A percentile compares a stretch with the other conserved stretches of the same genome.
Evolutionary conservation across 2,797 vertebrate genomes (phyloP).

Genomic region (Rhabdophis nuchalis): DNA sequence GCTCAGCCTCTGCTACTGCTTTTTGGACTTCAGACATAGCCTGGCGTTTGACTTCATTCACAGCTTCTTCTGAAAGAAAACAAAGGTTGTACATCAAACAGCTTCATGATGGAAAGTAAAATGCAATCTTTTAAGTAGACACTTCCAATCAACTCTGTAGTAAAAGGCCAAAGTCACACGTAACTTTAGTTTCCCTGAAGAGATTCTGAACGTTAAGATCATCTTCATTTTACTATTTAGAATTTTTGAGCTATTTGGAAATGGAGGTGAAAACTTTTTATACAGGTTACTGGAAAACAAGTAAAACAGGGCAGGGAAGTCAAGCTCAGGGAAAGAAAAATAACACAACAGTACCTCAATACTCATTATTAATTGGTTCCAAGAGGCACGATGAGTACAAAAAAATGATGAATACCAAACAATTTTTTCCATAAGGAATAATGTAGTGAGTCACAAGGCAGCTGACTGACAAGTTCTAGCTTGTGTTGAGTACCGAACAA

Average conservation of each 20-base stretch:
- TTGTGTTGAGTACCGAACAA: neutral
- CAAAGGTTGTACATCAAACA: constrained; percentile 56
- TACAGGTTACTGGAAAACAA: neutral
- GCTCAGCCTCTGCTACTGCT: constrained; percentile 92
- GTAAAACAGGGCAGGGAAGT: neutral
- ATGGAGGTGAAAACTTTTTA: neutral
- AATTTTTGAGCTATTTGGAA: neutral
- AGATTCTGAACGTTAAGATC: neutral
- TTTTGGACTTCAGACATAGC: constrained; percentile 99
- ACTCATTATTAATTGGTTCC: neutral
- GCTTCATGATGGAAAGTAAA: rapidly evolving
- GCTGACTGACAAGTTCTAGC: neutral
- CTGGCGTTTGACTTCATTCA: constrained; percentile 98
- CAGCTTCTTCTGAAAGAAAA: constrained; percentile 89
- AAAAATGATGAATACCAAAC: neutral
- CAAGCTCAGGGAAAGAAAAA: neutral
- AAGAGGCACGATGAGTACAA: neutral
- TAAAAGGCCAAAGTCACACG: neutral
- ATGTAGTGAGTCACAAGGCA: neutral
- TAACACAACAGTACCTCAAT: neutral
- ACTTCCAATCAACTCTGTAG: neutral
- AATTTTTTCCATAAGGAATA: neutral
- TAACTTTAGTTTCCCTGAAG: neutral
- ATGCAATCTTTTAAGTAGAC: neutral
- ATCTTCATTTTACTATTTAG: neutral